A percentile compares a stretch with the other conserved stretches of the same genome.
These are phyloP conservation scores for Rhabdomys dilectus DNA, from an alignment of 2,113 vertebrate species.

Conservation along the genomic window DNA sequence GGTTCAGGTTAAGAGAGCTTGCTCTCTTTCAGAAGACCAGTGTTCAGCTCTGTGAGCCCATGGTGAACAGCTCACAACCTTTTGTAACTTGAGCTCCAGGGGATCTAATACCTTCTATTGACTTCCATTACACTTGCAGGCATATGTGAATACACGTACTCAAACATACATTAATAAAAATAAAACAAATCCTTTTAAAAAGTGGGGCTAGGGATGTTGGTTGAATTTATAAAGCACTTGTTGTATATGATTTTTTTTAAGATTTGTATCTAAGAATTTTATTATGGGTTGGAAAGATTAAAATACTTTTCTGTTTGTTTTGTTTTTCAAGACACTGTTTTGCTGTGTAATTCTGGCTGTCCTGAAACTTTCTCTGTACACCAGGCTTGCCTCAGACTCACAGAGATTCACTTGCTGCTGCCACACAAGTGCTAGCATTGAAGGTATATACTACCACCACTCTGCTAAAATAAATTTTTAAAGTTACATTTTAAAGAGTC, in stretches of 20 bases:
- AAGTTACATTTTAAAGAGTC: too few relatives aligned
- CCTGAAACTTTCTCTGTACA: too few relatives aligned
- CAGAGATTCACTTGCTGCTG: too few relatives aligned
- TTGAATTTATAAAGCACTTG: neutral
- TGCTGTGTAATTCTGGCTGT: too few relatives aligned
- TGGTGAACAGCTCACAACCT: neutral
- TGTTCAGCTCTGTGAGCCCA: neutral
- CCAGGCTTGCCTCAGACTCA: too few relatives aligned
- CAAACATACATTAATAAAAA: neutral
- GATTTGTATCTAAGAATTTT: neutral
- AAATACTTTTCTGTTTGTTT: neutral
- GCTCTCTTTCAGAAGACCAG: neutral
- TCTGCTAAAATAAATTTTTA: too few relatives aligned
- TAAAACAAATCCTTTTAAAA: neutral
- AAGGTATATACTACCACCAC: too few relatives aligned
- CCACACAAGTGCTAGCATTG: too few relatives aligned
- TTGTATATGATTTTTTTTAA: neutral
- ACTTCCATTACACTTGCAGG: neutral
- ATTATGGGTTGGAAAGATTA: neutral
- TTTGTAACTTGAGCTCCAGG: neutral
- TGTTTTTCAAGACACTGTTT: too few relatives aligned
- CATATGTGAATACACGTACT: neutral
- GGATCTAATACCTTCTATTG: neutral
- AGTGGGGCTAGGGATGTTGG: neutral
- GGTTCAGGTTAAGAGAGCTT: neutral